phyloP scores from a whole-genome alignment of 2,797 vertebrate species.

The Emys orbicularis region DNA sequence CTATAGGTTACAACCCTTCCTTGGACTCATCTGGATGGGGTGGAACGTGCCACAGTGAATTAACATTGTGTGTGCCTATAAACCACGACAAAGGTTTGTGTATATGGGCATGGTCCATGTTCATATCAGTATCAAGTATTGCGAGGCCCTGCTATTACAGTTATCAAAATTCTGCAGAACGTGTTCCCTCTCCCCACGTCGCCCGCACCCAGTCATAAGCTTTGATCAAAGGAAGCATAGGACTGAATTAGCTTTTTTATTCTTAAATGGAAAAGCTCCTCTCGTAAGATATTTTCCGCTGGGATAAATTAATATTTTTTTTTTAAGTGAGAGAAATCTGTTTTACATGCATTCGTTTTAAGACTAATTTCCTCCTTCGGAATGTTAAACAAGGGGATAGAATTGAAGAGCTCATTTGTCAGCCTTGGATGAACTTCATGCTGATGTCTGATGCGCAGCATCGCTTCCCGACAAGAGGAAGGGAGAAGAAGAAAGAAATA shows the following conservation, averaged over 20 bases:
- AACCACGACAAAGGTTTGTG: not conserved
- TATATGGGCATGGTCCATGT: not conserved
- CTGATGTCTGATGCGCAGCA: not conserved
- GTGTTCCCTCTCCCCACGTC: accelerated
- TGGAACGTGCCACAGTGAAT: not conserved
- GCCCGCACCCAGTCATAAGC: not conserved
- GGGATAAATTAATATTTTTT: not conserved
- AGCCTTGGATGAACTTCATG: not conserved
- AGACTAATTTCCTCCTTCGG: not conserved
- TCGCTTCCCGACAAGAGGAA: not conserved
- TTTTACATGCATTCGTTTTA: not conserved
- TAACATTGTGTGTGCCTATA: too few relatives aligned
- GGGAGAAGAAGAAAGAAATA: not conserved
- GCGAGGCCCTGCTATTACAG: not conserved
- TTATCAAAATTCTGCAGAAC: not conserved
- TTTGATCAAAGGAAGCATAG: not conserved
- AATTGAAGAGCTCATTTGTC: not conserved
- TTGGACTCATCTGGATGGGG: not conserved
- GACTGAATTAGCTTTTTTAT: not conserved
- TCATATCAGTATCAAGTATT: not conserved
- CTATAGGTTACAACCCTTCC: not conserved
- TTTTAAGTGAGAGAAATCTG: not conserved
- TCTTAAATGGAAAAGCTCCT: not conserved
- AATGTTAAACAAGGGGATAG: not conserved
- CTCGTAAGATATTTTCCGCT: not conserved